A percentile compares a stretch with the other conserved stretches of the same genome.
These are phyloP conservation scores for Sesia bembeciformis DNA, from an alignment of 2,888 invertebrate genomes.

Conservation along the genomic window DNA sequence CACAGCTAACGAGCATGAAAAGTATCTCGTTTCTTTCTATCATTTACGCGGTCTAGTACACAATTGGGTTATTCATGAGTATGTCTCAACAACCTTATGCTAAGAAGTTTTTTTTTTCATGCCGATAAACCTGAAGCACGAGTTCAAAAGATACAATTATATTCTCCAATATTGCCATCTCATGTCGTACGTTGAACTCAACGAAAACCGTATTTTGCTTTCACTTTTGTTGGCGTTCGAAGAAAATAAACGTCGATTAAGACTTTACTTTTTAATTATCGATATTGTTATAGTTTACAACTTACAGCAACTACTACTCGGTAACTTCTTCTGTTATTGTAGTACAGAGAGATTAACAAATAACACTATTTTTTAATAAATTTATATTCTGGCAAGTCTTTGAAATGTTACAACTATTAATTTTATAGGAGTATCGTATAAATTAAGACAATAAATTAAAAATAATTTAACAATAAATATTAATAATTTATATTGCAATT, in stretches of 20 bases:
- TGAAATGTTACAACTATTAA: slow-evolving; percentile 8
- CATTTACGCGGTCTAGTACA: slow-evolving; percentile 22
- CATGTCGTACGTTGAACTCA: slow-evolving; percentile 41
- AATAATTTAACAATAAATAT: slow-evolving; percentile 28
- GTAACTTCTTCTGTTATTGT: no score
- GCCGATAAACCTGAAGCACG: not conserved
- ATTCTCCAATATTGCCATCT: slow-evolving; percentile 14
- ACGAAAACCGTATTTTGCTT: slow-evolving; percentile 31
- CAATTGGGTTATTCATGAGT: slow-evolving; percentile 26
- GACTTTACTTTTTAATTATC: not conserved
- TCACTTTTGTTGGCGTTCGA: slow-evolving; percentile 43
- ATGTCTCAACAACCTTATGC: slow-evolving; percentile 29
- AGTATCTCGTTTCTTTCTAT: not conserved
- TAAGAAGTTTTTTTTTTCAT: slow-evolving; percentile 10
- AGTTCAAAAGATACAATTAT: not conserved
- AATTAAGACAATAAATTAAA: slow-evolving; percentile 13
- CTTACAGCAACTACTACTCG: no score
- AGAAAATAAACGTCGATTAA: slow-evolving; percentile 6
- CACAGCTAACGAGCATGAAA: not conserved
- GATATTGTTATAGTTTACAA: not conserved
- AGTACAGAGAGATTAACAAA: no score
- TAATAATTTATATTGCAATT: slow-evolving; percentile 38
- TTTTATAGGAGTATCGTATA: no score
- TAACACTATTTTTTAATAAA: not conserved
- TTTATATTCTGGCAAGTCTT: slow-evolving; percentile 32